Percentiles rank a stretch among this genome's conserved stretches.
phyloP scores from a whole-genome alignment of 2,888 invertebrate species.

The Phyllotreta cruciferae region DNA sequence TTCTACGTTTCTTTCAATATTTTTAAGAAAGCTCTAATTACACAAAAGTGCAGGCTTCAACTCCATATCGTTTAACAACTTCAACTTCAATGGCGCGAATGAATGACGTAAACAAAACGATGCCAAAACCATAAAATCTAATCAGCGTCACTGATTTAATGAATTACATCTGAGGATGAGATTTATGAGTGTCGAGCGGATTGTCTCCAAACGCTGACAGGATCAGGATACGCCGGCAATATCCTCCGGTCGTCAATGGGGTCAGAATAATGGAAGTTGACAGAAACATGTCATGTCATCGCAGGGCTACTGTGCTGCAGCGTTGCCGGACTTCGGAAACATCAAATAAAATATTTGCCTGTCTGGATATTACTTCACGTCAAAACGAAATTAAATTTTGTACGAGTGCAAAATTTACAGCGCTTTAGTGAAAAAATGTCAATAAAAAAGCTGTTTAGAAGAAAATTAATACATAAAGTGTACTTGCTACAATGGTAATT shows the following conservation, averaged over 20 bases:
- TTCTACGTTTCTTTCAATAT: too few relatives aligned
- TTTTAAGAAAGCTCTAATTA: too few relatives aligned
- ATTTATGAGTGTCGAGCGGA: slow-evolving; percentile 21
- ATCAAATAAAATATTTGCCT: too few relatives aligned
- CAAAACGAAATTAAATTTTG: too few relatives aligned
- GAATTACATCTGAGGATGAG: slow-evolving; percentile 21
- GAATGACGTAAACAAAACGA: slow-evolving; percentile 11
- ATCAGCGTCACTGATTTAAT: slow-evolving; percentile 23
- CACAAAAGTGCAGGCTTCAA: not conserved
- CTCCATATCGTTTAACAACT: slow-evolving; percentile 12
- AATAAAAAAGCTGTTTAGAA: too few relatives aligned
- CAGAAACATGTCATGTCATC: slow-evolving; percentile 15
- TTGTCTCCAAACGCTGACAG: slow-evolving; percentile 18
- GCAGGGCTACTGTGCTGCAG: not conserved
- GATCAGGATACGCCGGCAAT: slow-evolving; percentile 10
- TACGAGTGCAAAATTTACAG: too few relatives aligned
- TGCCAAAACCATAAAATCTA: slow-evolving; percentile 29
- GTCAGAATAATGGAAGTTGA: slow-evolving; percentile 12
- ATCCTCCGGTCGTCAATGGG: slow-evolving; percentile 17
- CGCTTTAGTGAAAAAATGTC: too few relatives aligned
- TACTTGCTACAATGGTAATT: too few relatives aligned
- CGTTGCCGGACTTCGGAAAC: not conserved
- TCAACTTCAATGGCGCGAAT: slow-evolving; percentile 4
- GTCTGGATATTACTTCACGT: too few relatives aligned
- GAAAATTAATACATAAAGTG: too few relatives aligned